phyloP scores from a whole-genome alignment of 2,113 vertebrate species.

The Carettochelys insculpta region DNA sequence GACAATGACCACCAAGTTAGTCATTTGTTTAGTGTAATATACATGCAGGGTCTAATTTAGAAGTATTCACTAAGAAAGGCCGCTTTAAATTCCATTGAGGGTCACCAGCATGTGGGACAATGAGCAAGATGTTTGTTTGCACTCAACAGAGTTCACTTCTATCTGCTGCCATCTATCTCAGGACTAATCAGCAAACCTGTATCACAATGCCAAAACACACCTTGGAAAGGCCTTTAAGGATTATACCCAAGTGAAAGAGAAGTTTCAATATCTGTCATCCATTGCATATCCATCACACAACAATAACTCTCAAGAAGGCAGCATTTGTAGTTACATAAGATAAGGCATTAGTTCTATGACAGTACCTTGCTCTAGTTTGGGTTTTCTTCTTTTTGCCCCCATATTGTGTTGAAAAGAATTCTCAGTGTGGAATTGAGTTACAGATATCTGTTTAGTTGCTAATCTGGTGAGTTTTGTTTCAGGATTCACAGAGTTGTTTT shows the following conservation, averaged over 20 bases:
- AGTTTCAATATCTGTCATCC: background rate
- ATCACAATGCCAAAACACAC: background rate
- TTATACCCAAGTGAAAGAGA: background rate
- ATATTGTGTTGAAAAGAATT: background rate
- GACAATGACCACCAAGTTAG: background rate
- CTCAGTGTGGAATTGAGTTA: background rate
- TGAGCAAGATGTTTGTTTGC: background rate
- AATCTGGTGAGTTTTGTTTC: background rate
- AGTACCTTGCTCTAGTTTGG: background rate
- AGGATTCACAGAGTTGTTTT: background rate
- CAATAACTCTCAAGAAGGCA: background rate
- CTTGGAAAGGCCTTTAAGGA: background rate
- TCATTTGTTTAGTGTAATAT: background rate
- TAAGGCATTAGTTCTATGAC: background rate
- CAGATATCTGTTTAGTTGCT: background rate
- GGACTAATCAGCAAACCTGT: background rate
- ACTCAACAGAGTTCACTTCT: background rate
- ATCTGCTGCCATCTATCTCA: background rate
- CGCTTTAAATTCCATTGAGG: background rate
- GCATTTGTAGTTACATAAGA: constrained; percentile 4
- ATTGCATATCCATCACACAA: background rate
- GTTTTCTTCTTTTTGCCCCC: constrained; percentile 3
- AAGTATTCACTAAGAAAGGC: background rate
- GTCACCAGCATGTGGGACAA: background rate
- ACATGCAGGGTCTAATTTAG: background rate